Evolutionary conservation across 2,797 vertebrate genomes (phyloP).

Genomic region (Sarcoramphus papa): DNA sequence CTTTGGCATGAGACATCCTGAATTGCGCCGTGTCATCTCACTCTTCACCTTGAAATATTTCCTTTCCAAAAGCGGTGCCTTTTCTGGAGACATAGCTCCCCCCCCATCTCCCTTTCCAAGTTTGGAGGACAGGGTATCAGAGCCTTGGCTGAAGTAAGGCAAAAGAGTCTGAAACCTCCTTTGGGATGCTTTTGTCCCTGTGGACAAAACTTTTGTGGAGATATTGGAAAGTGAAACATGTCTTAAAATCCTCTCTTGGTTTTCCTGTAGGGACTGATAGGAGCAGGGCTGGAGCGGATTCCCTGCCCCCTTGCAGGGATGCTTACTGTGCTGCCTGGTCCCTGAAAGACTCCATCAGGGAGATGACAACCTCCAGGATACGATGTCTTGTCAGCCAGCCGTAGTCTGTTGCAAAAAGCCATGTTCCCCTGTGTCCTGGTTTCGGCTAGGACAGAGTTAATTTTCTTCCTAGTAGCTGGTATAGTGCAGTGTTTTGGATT

Average conservation of each 20-base stretch:
- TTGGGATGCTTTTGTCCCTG: neutral
- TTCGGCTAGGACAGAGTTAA: too few species aligned
- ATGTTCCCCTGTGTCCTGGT: too few species aligned
- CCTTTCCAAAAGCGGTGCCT: neutral
- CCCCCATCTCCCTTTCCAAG: neutral
- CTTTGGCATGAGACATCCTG: neutral
- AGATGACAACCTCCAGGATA: neutral
- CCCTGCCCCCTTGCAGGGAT: neutral
- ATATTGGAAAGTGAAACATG: neutral
- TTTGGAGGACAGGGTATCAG: neutral
- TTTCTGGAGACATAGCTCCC: neutral
- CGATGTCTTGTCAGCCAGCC: accelerated
- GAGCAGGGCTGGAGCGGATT: neutral
- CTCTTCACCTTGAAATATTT: neutral
- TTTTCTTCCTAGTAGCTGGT: too few species aligned
- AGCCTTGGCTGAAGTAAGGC: neutral
- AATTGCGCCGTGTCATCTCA: neutral
- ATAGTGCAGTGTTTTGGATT: too few species aligned
- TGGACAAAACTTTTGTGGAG: neutral
- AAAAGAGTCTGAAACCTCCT: neutral
- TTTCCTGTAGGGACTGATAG: neutral
- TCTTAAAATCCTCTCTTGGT: neutral
- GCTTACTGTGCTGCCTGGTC: neutral
- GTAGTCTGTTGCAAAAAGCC: neutral
- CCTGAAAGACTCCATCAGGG: neutral